Conservation (phyloP, 1,140 invertebrate genomes). For the Daktulosphaira vitifoliae region DNA sequence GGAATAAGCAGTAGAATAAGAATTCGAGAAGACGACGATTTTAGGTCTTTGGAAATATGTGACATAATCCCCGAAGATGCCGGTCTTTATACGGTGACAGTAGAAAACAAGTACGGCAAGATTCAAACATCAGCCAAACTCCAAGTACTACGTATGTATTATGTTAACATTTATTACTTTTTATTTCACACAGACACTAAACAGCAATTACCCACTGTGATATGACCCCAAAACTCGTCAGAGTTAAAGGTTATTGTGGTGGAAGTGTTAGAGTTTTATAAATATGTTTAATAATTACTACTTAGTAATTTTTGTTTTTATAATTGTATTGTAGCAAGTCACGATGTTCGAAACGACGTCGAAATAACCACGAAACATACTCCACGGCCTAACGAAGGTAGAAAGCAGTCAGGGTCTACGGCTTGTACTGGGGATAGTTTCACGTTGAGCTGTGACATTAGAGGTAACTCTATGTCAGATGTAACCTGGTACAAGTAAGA, state of each 20-base stretch:
- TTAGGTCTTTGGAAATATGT: constrained; percentile 64
- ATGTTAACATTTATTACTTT: background rate
- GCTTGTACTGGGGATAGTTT: constrained; percentile 49
- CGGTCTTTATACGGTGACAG: constrained; percentile 66
- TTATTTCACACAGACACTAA: background rate
- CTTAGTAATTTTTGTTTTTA: no score
- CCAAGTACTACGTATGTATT: constrained; percentile 60
- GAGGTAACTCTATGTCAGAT: constrained; percentile 50
- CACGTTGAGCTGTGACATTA: constrained; percentile 49
- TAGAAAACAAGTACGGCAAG: constrained; percentile 73
- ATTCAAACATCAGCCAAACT: constrained; percentile 69
- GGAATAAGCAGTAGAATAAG: constrained; percentile 55
- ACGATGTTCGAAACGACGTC: background rate
- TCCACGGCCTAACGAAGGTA: constrained; percentile 44
- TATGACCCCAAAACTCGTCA: background rate
- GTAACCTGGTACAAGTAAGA: constrained; percentile 52
- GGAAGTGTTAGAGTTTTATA: no score
- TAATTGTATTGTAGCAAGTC: no score
- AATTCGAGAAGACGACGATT: constrained; percentile 65
- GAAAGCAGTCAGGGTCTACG: constrained; percentile 44
- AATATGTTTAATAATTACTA: no score
- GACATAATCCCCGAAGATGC: constrained; percentile 69
- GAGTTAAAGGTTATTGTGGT: no score
- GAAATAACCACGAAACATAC: constrained; percentile 38
- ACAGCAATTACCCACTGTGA: background rate